These are phyloP conservation scores for Pseudorhombus dupliciocellatus DNA, from an alignment of 2,113 vertebrate genomes.

Conservation along the genomic window DNA sequence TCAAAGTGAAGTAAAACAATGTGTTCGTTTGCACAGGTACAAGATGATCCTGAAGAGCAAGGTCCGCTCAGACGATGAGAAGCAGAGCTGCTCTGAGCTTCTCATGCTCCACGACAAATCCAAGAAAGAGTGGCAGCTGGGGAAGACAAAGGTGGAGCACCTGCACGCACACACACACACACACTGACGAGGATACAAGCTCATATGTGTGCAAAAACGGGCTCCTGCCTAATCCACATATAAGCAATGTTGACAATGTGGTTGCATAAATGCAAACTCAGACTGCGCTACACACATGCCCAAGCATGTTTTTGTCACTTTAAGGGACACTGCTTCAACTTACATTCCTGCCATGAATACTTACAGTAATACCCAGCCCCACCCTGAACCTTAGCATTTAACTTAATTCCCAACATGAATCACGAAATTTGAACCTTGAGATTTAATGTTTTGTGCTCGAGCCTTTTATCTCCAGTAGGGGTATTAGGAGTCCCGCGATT, in stretches of 20 bases:
- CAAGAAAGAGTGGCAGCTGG: constrained; percentile 88
- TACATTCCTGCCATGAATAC: constrained; percentile 22
- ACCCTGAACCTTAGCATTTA: constrained; percentile 1
- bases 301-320: constrained; percentile 56
- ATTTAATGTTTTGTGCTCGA: neutral
- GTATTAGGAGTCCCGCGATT: neutral
- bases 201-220: neutral
- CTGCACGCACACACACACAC: constrained; percentile 17
- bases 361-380: constrained; percentile 11
- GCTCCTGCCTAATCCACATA: too few species aligned
- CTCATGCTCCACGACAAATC: constrained; percentile 80
- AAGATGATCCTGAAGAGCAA: constrained; percentile 83
- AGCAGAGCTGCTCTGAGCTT: constrained; percentile 79
- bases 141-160: constrained; percentile 88
- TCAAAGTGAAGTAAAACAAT: neutral
- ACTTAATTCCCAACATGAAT: neutral
- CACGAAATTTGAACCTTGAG: neutral
- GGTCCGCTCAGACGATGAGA: constrained; percentile 68
- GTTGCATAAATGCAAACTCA: constrained; percentile 3
- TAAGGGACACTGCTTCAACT: constrained; percentile 31
- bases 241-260: too few species aligned
- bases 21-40: constrained; percentile 79
- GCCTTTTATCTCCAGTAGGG: neutral
- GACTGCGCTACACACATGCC: constrained; percentile 13
- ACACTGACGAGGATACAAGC: neutral